phyloP scores from a whole-genome alignment of 2,888 invertebrate species.

The Arctia plantaginis region DNA sequence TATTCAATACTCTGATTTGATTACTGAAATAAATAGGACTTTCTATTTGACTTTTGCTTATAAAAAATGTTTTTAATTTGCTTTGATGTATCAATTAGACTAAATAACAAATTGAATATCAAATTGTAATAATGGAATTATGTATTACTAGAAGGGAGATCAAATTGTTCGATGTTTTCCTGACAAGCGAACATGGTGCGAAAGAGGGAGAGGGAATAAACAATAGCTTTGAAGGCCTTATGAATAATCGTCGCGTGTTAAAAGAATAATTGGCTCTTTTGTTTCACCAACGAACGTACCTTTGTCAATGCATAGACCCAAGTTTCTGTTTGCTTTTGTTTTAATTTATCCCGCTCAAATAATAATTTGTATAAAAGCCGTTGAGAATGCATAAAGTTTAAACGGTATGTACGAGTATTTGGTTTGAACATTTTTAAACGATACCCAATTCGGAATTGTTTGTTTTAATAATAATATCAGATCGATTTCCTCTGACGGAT shows the following conservation, averaged over 20 bases:
- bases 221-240: conserved; percentile 52
- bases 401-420: conserved; percentile 14
- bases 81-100: conserved; percentile 9
- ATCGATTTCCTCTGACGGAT: neutral
- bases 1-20: neutral
- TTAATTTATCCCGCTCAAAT: conserved; percentile 41
- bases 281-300: conserved; percentile 34
- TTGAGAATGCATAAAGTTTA: conserved; percentile 18
- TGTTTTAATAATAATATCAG: neutral
- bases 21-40: neutral
- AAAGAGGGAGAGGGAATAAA: conserved; percentile 37
- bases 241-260: conserved; percentile 57
- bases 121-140: neutral
- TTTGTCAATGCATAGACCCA: conserved; percentile 30
- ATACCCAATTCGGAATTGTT: conserved; percentile 3
- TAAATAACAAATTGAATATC: conserved; percentile 5
- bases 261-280: conserved; percentile 58
- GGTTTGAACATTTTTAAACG: conserved; percentile 13
- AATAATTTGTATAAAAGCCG: conserved; percentile 52
- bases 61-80: conserved; percentile 1
- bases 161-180: conserved; percentile 43
- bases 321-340: conserved; percentile 54
- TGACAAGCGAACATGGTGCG: conserved; percentile 32
- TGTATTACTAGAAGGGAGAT: conserved; percentile 9
- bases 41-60: conserved; percentile 3